Conservation (phyloP, 2,888 invertebrate species). For the Mythimna ferrago region DNA sequence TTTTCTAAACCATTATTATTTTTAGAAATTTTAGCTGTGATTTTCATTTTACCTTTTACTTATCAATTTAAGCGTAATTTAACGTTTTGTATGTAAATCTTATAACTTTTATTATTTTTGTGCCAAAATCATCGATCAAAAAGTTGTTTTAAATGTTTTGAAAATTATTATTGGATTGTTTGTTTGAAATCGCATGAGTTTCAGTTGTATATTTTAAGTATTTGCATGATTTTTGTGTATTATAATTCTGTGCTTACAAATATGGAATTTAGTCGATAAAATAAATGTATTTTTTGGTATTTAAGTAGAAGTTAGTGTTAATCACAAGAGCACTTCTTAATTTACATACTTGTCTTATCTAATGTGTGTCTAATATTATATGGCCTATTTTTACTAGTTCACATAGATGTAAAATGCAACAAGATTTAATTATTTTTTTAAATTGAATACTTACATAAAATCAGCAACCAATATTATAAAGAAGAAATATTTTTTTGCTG, state of each 20-base stretch:
- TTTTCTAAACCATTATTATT: slow-evolving; percentile 27
- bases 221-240: slow-evolving; percentile 43
- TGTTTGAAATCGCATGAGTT: slow-evolving; percentile 56
- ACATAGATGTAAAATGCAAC: too few relatives aligned
- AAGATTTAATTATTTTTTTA: too few relatives aligned
- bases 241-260: slow-evolving; percentile 20
- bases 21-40: slow-evolving; percentile 68
- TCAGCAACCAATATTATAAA: too few relatives aligned
- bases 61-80: slow-evolving; percentile 48
- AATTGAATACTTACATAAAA: too few relatives aligned
- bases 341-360: too few relatives aligned
- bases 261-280: neutral
- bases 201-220: slow-evolving; percentile 25
- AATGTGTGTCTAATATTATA: neutral
- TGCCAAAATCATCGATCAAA: slow-evolving; percentile 63
- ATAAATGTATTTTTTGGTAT: neutral
- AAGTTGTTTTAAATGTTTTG: slow-evolving; percentile 29
- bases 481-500: too few relatives aligned
- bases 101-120: slow-evolving; percentile 31
- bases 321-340: slow-evolving; percentile 18
- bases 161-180: slow-evolving; percentile 39
- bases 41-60: slow-evolving; percentile 65
- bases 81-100: slow-evolving; percentile 45
- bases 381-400: neutral
- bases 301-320: neutral